phyloP scores from a whole-genome alignment of 1,140 invertebrate genomes.

The Tetragnatha versicolor region DNA sequence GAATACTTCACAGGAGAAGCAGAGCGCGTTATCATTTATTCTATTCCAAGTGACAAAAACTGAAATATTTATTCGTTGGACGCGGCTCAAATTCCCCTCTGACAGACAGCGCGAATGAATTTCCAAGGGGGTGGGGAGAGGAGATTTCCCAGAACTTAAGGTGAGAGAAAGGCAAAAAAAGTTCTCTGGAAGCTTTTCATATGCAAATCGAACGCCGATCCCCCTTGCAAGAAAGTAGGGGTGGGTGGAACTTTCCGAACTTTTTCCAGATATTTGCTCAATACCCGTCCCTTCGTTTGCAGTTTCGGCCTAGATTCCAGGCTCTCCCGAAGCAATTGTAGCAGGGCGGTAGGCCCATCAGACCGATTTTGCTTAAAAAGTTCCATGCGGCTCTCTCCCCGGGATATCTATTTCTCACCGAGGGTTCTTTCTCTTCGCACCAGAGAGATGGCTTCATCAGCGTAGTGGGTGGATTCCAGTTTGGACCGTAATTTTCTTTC shows the following conservation, averaged over 20 bases:
- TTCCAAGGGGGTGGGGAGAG: neutral
- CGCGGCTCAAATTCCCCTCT: neutral
- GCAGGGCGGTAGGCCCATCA: too few relatives aligned
- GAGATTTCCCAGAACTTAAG: too few relatives aligned
- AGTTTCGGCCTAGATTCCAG: neutral
- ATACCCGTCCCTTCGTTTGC: neutral
- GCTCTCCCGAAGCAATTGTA: too few relatives aligned
- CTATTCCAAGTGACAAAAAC: neutral
- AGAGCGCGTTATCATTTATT: conserved; percentile 15
- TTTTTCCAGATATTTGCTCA: conserved; percentile 37
- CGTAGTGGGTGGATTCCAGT: too few relatives aligned
- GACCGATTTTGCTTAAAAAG: too few relatives aligned
- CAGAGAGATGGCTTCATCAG: too few relatives aligned
- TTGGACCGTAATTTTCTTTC: too few relatives aligned
- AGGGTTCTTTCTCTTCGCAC: too few relatives aligned
- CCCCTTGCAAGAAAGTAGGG: conserved; percentile 6
- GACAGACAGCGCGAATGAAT: conserved; percentile 6
- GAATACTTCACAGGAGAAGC: conserved; percentile 1
- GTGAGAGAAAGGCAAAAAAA: neutral
- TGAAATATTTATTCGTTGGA: neutral
- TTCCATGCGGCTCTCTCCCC: too few relatives aligned
- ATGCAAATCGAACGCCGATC: conserved; percentile 13
- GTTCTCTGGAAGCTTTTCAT: conserved; percentile 27
- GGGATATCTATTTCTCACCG: too few relatives aligned
- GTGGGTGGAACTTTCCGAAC: conserved; percentile 7